phyloP scores from a whole-genome alignment of 2,113 vertebrate genomes.

The Mohoua ochrocephala region DNA sequence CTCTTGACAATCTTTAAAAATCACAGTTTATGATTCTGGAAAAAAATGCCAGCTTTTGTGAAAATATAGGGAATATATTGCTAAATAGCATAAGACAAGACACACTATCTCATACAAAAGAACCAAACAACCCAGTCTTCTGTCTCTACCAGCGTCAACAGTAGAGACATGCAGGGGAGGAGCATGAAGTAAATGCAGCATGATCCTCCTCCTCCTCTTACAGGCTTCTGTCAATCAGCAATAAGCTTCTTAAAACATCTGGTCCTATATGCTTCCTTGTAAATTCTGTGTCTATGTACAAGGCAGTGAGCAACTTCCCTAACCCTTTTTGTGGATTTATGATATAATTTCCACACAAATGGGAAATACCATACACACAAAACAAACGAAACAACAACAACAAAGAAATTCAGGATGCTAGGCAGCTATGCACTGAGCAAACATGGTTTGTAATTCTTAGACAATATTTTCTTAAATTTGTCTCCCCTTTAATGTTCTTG shows the following conservation, averaged over 20 bases:
- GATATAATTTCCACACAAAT: background rate
- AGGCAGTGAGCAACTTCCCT: background rate
- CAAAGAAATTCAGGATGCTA: background rate
- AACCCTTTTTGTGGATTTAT: background rate
- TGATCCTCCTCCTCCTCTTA: background rate
- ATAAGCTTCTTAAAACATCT: background rate
- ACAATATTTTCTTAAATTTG: background rate
- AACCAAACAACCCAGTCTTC: background rate
- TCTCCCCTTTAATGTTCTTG: background rate
- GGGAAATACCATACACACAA: background rate
- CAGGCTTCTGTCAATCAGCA: background rate
- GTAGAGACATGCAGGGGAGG: background rate
- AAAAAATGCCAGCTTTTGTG: background rate
- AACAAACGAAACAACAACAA: background rate
- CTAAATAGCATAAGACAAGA: background rate
- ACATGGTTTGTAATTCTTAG: background rate
- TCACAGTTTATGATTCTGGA: background rate
- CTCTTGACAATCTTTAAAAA: background rate
- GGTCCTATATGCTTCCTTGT: background rate
- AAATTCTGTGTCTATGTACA: background rate
- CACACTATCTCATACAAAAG: background rate
- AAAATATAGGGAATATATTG: background rate
- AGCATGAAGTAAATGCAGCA: background rate
- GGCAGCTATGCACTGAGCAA: background rate
- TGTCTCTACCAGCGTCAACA: background rate